Evolutionary conservation across 2,797 vertebrate species (phyloP), one percentile per base, ranked within the genome.

Genomic region (Cirrhinus molitorella): DNA sequence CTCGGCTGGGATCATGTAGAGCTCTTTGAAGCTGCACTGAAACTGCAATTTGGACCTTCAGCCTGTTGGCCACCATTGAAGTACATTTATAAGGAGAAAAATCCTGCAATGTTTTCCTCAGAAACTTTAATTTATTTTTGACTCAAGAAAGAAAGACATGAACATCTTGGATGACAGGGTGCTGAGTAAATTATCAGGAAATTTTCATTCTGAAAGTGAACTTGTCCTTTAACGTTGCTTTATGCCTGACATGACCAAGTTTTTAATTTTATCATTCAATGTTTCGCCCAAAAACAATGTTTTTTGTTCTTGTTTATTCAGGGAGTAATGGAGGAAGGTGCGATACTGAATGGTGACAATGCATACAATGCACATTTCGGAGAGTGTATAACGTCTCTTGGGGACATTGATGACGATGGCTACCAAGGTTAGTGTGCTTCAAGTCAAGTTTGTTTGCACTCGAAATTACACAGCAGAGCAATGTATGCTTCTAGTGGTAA

Each of bases 361-460:
- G 91, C 96, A 85, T 99, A 97, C 90, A 99, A 99, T 0, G 98
- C 97, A 0, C 98, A 98, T 92, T 99, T 99, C 57, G 98, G 98
- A 87, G 98, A 99, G 92, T 96, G 95, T 91, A 97, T 99, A 3
- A 90, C 96, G 0, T 86, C 93, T 1, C 95, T 99, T 0, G 97
- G 96, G 0, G 98, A 99, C 90, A 94, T 99, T 0, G 98, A 99
- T 40, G 97, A 98, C 0, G 98, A 99, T 3, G 97, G 98, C n/a
- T 99, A 96, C 87, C 94, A 96, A 95, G 98, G 98, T 99, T 21
- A 80, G 96, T 93, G 17, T 47, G 1, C 57, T n/a, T n/a, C n/a
- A n/a, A n/a, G n/a, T n/a, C 21, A 40, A 84, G 14, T 57, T 68
- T n/a, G 37, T 67, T 76, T 21, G 11, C 21, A 23, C 66, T 47